Percentiles rank a stretch among this genome's conserved stretches.
Evolutionary conservation across 2,113 vertebrate genomes (phyloP).

Genomic region (Zapornia atra): DNA sequence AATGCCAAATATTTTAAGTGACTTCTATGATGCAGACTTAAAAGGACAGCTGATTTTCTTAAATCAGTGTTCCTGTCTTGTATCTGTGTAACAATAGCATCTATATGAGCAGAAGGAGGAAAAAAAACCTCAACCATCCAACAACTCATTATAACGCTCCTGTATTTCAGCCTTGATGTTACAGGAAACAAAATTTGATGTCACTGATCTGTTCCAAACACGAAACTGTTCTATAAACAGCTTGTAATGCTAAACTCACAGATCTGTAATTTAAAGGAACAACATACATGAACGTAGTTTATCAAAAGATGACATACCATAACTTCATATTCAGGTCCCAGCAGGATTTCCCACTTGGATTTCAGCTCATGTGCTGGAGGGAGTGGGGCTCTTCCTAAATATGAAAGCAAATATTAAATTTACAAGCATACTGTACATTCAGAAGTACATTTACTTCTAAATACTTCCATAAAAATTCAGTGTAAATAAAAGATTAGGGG

Average conservation of each 20-base stretch:
- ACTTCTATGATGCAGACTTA: slow-evolving; percentile 55
- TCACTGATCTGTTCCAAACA: slow-evolving; percentile 1
- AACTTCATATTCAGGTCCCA: slow-evolving; percentile 90
- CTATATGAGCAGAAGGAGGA: not conserved
- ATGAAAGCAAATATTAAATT: slow-evolving; percentile 34
- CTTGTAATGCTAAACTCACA: not conserved
- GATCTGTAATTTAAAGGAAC: slow-evolving; percentile 46
- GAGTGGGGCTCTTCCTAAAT: slow-evolving; percentile 62
- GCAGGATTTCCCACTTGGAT: slow-evolving; percentile 88
- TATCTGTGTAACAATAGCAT: not conserved
- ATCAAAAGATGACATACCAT: slow-evolving; percentile 81
- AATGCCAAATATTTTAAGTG: slow-evolving; percentile 60
- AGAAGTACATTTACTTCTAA: slow-evolving; percentile 41
- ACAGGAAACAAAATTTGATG: not conserved
- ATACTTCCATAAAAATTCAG: slow-evolving; percentile 33
- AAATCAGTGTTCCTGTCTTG: not conserved
- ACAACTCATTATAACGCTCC: not conserved
- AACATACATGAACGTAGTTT: slow-evolving; percentile 30
- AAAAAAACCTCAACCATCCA: not conserved
- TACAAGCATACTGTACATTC: slow-evolving; percentile 25
- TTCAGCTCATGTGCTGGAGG: slow-evolving; percentile 77
- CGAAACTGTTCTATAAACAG: not conserved
- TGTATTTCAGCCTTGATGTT: slow-evolving; percentile 14
- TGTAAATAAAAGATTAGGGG: slow-evolving; percentile 52
- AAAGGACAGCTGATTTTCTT: slow-evolving; percentile 34